Conservation (phyloP, 2,113 vertebrate species). For the Globicephala melas region DNA sequence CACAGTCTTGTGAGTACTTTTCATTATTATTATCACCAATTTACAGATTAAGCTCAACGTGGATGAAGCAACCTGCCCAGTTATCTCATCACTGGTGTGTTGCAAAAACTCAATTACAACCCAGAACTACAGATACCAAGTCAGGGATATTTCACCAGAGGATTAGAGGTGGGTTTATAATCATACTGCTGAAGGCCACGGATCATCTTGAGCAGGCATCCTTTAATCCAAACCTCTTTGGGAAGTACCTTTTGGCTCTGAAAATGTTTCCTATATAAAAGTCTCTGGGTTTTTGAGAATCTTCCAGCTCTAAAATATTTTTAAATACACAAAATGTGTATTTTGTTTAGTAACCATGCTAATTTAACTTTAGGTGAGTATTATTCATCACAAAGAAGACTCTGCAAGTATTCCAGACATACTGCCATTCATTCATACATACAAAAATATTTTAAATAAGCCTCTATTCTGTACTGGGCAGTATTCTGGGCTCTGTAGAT, state of each 20-base stretch:
- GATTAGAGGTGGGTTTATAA: constrained; percentile 2
- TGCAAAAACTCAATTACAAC: neutral
- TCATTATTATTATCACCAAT: neutral
- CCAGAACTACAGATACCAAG: neutral
- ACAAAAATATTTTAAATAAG: neutral
- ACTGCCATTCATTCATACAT: neutral
- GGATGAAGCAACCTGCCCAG: neutral
- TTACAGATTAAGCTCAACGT: neutral
- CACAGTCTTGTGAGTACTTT: neutral
- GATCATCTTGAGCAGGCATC: neutral
- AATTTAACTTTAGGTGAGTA: neutral
- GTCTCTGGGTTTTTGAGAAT: neutral
- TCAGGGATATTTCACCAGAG: neutral
- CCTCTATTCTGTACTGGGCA: neutral
- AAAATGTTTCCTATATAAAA: neutral
- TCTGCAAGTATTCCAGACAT: neutral
- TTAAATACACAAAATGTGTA: neutral
- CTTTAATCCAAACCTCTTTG: neutral
- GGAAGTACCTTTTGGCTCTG: neutral
- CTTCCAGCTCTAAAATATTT: neutral
- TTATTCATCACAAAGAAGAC: neutral
- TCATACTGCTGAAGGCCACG: neutral
- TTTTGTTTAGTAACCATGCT: neutral
- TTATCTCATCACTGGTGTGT: neutral
- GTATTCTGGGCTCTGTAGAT: neutral